phyloP scores from a whole-genome alignment of 2,113 vertebrate genomes.

The Piaya cayana region DNA sequence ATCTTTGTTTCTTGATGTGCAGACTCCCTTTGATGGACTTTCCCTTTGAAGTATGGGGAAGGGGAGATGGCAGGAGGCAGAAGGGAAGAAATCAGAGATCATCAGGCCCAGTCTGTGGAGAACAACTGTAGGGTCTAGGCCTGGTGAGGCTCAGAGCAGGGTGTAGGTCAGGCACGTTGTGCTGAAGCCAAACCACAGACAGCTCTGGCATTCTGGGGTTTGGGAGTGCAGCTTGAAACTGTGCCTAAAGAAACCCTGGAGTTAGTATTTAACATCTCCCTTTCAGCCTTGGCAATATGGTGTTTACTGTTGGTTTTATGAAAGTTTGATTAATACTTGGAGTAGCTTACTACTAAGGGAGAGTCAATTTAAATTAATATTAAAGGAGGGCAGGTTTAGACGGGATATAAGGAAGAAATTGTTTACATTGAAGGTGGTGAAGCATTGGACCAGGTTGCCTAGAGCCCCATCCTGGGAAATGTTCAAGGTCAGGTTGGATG shows the following conservation, averaged over 20 bases:
- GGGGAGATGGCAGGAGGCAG: not conserved
- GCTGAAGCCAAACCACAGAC: not conserved
- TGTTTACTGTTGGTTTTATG: not conserved
- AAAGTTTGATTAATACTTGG: not conserved
- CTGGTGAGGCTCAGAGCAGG: not conserved
- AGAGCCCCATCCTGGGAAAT: too few species aligned
- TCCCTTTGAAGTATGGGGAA: too few species aligned
- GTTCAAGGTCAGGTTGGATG: too few species aligned
- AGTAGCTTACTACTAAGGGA: not conserved
- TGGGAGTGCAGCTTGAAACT: not conserved
- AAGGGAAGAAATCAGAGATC: too few species aligned
- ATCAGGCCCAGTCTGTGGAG: not conserved
- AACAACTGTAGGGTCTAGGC: fast-evolving
- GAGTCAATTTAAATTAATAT: too few species aligned
- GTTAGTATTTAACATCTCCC: not conserved
- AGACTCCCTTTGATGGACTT: not conserved
- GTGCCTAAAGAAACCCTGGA: not conserved
- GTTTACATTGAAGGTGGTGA: too few species aligned
- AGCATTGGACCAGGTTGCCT: too few species aligned
- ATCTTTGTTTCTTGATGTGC: too few species aligned
- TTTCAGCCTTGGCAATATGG: not conserved
- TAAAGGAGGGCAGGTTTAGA: too few species aligned
- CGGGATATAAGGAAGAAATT: too few species aligned
- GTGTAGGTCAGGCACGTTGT: not conserved
- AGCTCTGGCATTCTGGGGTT: not conserved